Evolutionary conservation across 2,113 vertebrate species (phyloP).

Genomic region (Peromyscus maniculatus): DNA sequence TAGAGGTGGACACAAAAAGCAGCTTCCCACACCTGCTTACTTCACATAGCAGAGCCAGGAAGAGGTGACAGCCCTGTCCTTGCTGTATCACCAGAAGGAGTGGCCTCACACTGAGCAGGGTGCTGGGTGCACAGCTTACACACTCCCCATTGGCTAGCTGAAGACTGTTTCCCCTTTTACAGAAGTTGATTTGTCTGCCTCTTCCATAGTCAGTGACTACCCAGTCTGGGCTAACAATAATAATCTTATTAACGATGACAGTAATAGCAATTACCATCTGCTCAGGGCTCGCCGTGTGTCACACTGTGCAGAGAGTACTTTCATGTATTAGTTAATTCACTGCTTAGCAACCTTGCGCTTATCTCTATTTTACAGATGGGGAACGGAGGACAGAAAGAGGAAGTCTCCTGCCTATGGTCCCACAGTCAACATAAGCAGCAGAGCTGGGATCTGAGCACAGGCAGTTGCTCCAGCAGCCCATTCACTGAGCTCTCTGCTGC

Average conservation of each 20-base stretch:
- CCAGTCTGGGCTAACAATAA: background rate
- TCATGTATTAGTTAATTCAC: background rate
- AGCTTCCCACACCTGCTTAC: background rate
- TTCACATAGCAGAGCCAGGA: background rate
- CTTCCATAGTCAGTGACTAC: background rate
- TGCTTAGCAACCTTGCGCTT: background rate
- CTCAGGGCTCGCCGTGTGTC: background rate
- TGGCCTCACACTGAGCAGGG: rapidly evolving
- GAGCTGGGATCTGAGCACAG: conserved; percentile 4
- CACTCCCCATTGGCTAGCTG: background rate
- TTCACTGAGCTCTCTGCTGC: rapidly evolving
- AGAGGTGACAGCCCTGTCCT: background rate
- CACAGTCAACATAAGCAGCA: too few species aligned
- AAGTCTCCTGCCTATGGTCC: background rate
- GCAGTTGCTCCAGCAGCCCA: background rate
- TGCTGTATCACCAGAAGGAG: rapidly evolving
- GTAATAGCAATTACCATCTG: background rate
- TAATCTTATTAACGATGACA: background rate
- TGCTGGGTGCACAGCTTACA: rapidly evolving
- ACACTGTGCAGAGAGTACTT: background rate
- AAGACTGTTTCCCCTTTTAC: background rate
- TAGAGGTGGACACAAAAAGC: background rate
- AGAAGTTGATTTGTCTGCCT: background rate
- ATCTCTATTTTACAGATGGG: conserved; percentile 29
- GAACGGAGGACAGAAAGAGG: conserved; percentile 10